These are phyloP conservation scores for Tinea trinotella DNA, from an alignment of 2,888 invertebrate genomes.

Conservation along the genomic window DNA sequence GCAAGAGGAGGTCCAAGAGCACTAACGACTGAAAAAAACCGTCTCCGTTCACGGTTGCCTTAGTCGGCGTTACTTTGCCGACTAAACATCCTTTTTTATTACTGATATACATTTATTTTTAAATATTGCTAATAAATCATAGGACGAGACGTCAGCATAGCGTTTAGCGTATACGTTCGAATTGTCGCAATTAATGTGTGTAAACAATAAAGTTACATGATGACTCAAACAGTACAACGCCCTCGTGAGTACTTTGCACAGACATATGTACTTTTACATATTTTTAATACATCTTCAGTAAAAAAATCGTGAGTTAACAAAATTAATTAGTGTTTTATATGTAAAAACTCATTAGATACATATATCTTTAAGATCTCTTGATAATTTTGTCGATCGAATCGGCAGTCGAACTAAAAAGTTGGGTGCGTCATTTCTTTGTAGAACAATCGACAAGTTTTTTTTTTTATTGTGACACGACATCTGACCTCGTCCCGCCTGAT, in stretches of 20 bases:
- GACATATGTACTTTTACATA: background rate
- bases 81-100: too few relatives aligned
- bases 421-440: too few relatives aligned
- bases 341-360: background rate
- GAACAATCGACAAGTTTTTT: too few relatives aligned
- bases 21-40: too few relatives aligned
- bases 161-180: conserved; percentile 7
- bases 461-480: too few relatives aligned
- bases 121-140: background rate
- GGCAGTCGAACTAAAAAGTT: too few relatives aligned
- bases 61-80: too few relatives aligned
- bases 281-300: background rate
- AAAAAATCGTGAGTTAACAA: background rate
- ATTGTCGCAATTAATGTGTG: background rate
- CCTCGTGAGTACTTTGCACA: background rate
- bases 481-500: too few relatives aligned
- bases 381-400: background rate
- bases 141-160: background rate
- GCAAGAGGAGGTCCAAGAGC: too few relatives aligned
- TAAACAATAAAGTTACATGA: background rate
- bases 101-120: too few relatives aligned
- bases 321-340: too few relatives aligned
- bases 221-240: conserved; percentile 4
- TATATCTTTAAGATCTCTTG: background rate
- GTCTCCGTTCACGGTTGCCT: too few relatives aligned